Evolutionary conservation across 2,113 vertebrate species (phyloP), one percentile per base, ranked within the genome.

Genomic region (Dromiciops gliroides): DNA sequence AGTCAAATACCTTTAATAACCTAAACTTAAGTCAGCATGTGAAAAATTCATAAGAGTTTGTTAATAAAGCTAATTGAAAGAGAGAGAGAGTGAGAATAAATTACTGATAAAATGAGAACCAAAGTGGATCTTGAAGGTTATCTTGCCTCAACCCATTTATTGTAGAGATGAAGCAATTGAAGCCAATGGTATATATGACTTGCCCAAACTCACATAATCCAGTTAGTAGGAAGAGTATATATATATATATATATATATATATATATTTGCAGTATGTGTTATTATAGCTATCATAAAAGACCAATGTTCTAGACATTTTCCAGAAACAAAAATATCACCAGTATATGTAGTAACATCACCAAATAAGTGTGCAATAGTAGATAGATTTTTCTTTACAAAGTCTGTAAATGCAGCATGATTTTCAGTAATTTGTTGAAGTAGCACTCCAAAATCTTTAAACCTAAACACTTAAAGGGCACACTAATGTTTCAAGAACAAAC

Each of bases 1-100:
- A 90, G 37, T 89, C 88, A 93, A 96, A 92, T 16, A 51, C 24
- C 47, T 48, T 44, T 96, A 75, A 22, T 47, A 93, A 51, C 9
- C 47, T 92, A 88, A 90, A 48, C 52, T 67, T 49, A 56, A 92
- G 10, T 12, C n/a, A 60, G 48, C 26, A 50, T 8, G 50, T 50
- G 24, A 91, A 8, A 95, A 96, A 90, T 90, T 91, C 51, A 51
- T 50, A 94, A 90, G 56, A 91, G 9, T 3, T 90, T 0, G 5
- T 14, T 44, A 83, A 53, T 88, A 31, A 94, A 4, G 48, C 24
- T 91, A 31, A 91, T 25, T n/a, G n/a, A n/a, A n/a, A n/a, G n/a
- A n/a, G n/a, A n/a, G n/a, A n/a, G n/a, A n/a, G n/a, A n/a, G n/a
- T n/a, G n/a, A n/a, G n/a, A n/a, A n/a, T n/a, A n/a, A n/a, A 44